Percentiles rank a stretch among this genome's conserved stretches.
Conservation (phyloP, 2,113 vertebrate genomes). For the Anthoscopus minutus region DNA sequence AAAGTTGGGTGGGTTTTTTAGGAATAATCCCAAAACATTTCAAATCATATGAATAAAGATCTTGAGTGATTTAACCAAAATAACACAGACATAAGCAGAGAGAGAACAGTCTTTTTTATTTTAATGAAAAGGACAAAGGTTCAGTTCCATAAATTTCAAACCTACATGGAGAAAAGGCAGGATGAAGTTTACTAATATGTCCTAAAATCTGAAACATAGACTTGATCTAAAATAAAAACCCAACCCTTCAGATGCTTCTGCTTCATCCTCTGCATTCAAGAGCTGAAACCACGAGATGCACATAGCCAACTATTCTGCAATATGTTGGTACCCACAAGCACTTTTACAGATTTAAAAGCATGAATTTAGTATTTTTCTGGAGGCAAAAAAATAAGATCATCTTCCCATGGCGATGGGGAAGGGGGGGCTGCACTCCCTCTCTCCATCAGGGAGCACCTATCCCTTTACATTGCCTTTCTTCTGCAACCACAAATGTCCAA, state of each 20-base stretch:
- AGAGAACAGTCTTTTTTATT: not conserved
- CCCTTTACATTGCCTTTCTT: not conserved
- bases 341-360: not conserved
- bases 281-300: not conserved
- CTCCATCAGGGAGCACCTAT: rapidly evolving
- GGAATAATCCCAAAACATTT: not conserved
- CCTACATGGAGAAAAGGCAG: not conserved
- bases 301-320: not conserved
- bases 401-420: not conserved
- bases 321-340: not conserved
- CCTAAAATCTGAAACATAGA: not conserved
- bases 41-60: not conserved
- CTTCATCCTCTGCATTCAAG: not conserved
- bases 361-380: not conserved
- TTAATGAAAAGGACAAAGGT: not conserved
- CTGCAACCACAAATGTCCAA: rapidly evolving
- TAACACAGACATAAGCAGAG: not conserved
- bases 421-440: not conserved
- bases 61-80: not conserved
- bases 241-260: not conserved
- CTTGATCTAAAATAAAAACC: not conserved
- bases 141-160: not conserved
- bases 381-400: not conserved
- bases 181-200: not conserved
- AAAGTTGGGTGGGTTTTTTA: not conserved